phyloP scores from a whole-genome alignment of 2,888 invertebrate species.

The Drosophila anomalipes region DNA sequence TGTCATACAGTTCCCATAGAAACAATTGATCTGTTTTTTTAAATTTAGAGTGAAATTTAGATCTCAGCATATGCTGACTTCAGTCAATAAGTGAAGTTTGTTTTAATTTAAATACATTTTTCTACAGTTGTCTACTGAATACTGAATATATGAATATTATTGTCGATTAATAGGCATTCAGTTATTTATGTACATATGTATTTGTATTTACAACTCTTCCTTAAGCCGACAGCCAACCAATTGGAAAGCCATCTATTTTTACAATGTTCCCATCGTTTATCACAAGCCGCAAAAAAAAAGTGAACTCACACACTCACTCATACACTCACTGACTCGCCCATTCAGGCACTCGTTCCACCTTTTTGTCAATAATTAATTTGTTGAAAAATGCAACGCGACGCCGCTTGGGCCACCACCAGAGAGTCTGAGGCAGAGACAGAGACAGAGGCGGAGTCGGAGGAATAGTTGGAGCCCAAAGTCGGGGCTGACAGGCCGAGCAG shows the following conservation, averaged over 20 bases:
- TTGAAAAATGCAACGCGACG: conserved; percentile 74
- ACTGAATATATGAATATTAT: not conserved
- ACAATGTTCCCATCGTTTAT: conserved; percentile 33
- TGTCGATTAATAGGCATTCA: not conserved
- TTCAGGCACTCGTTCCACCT: conserved; percentile 65
- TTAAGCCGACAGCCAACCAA: conserved; percentile 9
- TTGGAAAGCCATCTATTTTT: conserved; percentile 22
- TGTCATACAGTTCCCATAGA: not conserved
- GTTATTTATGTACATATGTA: conserved; percentile 9
- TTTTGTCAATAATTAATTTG: conserved; percentile 80
- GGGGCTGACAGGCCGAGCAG: conserved; percentile 40
- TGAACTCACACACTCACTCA: conserved; percentile 8
- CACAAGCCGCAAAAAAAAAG: not conserved
- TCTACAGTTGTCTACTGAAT: not conserved
- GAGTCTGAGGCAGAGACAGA: conserved; percentile 10
- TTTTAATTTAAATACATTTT: not conserved
- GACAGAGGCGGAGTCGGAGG: not conserved
- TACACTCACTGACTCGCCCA: conserved; percentile 18
- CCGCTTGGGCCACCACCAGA: conserved; percentile 68
- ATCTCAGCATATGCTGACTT: not conserved
- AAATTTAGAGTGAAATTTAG: not conserved
- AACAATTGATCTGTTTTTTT: not conserved
- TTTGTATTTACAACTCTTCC: not conserved
- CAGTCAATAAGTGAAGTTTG: not conserved
- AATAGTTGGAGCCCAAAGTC: conserved; percentile 14